These are phyloP conservation scores for Melinopterus prodromus DNA, from an alignment of 2,888 invertebrate species.

Conservation along the genomic window DNA sequence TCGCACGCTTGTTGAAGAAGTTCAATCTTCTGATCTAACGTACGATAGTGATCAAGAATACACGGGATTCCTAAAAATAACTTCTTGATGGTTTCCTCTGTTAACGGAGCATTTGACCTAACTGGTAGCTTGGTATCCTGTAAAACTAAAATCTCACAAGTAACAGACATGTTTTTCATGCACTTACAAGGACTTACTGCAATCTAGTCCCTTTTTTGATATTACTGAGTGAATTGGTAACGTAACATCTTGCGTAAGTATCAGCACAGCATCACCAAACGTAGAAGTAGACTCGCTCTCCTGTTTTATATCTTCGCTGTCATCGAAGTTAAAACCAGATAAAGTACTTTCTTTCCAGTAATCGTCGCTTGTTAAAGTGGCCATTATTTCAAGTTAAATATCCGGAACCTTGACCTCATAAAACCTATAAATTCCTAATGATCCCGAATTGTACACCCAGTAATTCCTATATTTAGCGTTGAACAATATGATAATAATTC, in stretches of 20 bases:
- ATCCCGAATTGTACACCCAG: too few species aligned
- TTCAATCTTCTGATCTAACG: constrained; percentile 72
- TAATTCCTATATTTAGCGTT: too few species aligned
- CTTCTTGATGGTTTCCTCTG: constrained; percentile 63
- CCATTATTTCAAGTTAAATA: background rate
- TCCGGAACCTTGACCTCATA: too few species aligned
- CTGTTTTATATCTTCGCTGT: constrained; percentile 50
- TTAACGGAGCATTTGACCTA: constrained; percentile 49
- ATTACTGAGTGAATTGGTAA: constrained; percentile 54
- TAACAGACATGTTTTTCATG: background rate
- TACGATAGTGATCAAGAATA: constrained; percentile 59
- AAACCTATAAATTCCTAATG: too few species aligned
- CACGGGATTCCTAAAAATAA: constrained; percentile 64
- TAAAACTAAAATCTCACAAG: constrained; percentile 57
- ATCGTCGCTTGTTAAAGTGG: constrained; percentile 63
- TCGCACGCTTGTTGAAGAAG: constrained; percentile 75
- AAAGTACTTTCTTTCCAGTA: constrained; percentile 83
- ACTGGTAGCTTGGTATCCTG: constrained; percentile 57
- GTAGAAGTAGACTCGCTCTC: background rate
- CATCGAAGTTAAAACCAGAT: constrained; percentile 80
- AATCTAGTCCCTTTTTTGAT: constrained; percentile 51
- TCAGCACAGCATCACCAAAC: constrained; percentile 16
- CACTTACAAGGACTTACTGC: constrained; percentile 36
- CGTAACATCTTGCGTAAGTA: constrained; percentile 41
- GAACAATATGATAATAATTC: too few species aligned